Percentiles rank a stretch among this genome's conserved stretches.
These are phyloP conservation scores for Papilio machaon DNA, from an alignment of 1,140 invertebrate genomes.

Conservation along the genomic window DNA sequence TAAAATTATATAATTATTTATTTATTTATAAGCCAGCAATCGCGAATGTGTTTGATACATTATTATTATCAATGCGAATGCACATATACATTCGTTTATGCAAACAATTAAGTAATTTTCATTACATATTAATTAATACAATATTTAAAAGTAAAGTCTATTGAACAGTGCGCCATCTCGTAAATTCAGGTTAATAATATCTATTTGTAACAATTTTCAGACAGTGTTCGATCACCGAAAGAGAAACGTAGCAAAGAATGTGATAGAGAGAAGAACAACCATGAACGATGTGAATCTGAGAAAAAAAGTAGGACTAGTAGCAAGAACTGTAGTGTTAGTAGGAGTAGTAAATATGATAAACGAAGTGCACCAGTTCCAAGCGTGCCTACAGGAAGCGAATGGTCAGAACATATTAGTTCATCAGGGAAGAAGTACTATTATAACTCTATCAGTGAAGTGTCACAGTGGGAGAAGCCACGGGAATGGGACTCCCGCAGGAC, in stretches of 20 bases:
- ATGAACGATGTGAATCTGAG: conserved; percentile 90
- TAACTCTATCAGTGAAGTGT: conserved; percentile 98
- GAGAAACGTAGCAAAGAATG: conserved; percentile 91
- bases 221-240: conserved; percentile 91
- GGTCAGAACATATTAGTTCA: conserved; percentile 98
- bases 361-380: conserved; percentile 68
- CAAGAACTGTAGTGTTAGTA: conserved; percentile 79
- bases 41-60: conserved; percentile 21
- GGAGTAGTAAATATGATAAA: conserved; percentile 79
- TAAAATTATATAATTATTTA: background rate
- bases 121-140: background rate
- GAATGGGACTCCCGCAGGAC: conserved; percentile 88
- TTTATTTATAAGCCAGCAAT: background rate
- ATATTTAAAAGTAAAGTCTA: background rate
- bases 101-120: background rate
- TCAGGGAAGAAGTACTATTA: conserved; percentile 98
- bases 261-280: conserved; percentile 92
- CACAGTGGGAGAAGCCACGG: conserved; percentile 98
- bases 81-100: background rate
- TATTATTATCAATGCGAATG: background rate
- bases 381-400: conserved; percentile 87
- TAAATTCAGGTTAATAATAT: conserved; percentile 33
- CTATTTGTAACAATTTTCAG: conserved; percentile 75
- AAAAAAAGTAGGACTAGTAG: conserved; percentile 82
- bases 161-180: background rate